Evolutionary conservation across 1,140 invertebrate species (phyloP), one percentile per base, ranked within the genome.

Genomic region (Hestina assimilis): DNA sequence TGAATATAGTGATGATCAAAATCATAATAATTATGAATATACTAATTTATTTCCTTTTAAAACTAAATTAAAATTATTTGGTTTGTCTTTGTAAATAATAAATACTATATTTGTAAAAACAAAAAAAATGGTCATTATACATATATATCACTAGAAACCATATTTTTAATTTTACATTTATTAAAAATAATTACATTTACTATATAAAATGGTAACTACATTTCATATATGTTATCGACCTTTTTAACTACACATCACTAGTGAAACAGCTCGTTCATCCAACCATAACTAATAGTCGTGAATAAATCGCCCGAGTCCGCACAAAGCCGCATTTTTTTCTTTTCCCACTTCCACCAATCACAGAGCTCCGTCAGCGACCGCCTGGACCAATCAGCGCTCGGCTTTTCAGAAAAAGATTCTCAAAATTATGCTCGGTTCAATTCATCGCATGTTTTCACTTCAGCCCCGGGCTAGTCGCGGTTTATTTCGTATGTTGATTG

Each of bases 221-320:
- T 38, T 1, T 3, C 19, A 23, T 11, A 8, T 6, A 41, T n/a
- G 9, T 4, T 45, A 64, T 59, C 62, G 62, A 59, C 11, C 50
- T n/a, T n/a, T n/a, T n/a, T n/a, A 43, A 8, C 12, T 2, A 17
- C 40, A 54, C 72, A 67, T 54, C 75, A 41, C 72, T 80, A 75
- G 24, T 29, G 26, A 51, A 53, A 31, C 61, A 28, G 66, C 64
- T 56, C 57, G 73, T 59, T 80, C 75, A 74, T 60, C 72, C 73
- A 72, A 79, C 77, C 83, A 72, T 83, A 83, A 86, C 80, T 86
- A 86, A 86, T 83, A 82, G 80, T 79, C 68, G 79, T 72, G 81
- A 81, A 80, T 77, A 79, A 73, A 79, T 78, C 70, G 74, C 59
- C 58, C 66, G 54, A 48, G 54, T 58, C 54, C 61, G 65, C 78